These are phyloP conservation scores for Saccopteryx bilineata DNA, from an alignment of 2,113 vertebrate species.

Conservation along the genomic window DNA sequence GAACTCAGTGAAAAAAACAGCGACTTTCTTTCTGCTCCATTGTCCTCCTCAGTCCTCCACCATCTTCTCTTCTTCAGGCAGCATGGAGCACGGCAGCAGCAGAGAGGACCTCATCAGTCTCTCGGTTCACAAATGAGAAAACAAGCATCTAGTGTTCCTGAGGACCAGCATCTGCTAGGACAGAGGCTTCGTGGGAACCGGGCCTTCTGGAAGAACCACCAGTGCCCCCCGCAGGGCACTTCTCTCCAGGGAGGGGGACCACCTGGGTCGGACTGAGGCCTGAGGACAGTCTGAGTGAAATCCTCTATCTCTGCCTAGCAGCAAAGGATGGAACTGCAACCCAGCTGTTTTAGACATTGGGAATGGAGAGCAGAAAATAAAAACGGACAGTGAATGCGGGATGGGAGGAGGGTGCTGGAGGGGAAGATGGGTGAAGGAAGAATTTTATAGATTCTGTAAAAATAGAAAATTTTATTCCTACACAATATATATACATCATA, in stretches of 20 bases:
- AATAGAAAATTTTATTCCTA: neutral
- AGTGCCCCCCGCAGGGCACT: neutral
- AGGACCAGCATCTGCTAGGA: neutral
- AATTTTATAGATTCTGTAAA: neutral
- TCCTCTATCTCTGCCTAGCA: neutral
- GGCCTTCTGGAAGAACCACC: neutral
- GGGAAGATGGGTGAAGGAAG: neutral
- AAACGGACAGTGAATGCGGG: neutral
- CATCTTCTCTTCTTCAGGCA: neutral
- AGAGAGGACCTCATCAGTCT: neutral
- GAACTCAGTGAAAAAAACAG: neutral
- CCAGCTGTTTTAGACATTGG: neutral
- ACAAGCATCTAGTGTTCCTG: accelerated
- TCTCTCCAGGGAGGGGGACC: neutral
- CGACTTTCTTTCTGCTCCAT: neutral
- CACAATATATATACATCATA: neutral
- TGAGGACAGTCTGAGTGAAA: no score
- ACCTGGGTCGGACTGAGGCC: accelerated
- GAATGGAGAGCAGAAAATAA: no score
- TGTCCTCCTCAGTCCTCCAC: neutral
- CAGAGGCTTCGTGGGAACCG: neutral
- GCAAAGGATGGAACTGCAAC: neutral
- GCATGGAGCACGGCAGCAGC: accelerated
- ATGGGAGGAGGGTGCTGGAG: neutral
- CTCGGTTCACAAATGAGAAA: neutral